Evolutionary conservation across 2,797 vertebrate species (phyloP), one percentile per base, ranked within the genome.

Genomic region (Rhynchonycteris naso): DNA sequence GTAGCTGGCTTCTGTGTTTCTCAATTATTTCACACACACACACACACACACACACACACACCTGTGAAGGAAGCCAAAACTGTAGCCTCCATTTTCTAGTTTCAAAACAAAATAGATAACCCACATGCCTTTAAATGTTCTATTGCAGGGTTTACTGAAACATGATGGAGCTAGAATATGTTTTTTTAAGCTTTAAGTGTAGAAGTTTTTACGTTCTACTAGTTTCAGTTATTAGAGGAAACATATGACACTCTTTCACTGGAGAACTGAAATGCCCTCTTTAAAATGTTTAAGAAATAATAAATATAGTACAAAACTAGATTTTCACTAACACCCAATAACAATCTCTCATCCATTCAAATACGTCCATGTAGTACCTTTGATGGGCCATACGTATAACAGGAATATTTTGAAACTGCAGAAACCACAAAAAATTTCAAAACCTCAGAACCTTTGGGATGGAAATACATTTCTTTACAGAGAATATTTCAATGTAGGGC

Each of bases 51-150:
- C 28, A 59, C 63, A 63, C 9, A 24, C 56, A 82, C 13, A 24
- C 0, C 18, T 89, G 22, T 43, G 30, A 74, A 8, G 33, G 50
- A 88, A 69, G 4, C 63, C 26, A 78, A 83, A 75, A 24, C 30
- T 91, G 22, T 22, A 56, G 71, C 14, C 83, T 76, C 3, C 43
- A n/a, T 78, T 87, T 90, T 86, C 21, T 69, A 90, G 35, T 81
- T 87, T 28, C 35, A 79, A 85, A 88, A 90, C 52, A 71, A 91
- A 92, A 76, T 11, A 85, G 15, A 30, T 76, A 90, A 90, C 24
- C 10, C 12, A 88, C 14, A 75, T 50, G 9, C 26, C 16, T 83
- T 85, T 93, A 68, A 75, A 68, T 75, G 88, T 16, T 52, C 28
- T 72, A 43, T 7, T 86, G 26, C 21, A 47, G 11, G 8, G 4